phyloP scores from a whole-genome alignment of 2,113 vertebrate genomes.

The Pollachius pollachius region DNA sequence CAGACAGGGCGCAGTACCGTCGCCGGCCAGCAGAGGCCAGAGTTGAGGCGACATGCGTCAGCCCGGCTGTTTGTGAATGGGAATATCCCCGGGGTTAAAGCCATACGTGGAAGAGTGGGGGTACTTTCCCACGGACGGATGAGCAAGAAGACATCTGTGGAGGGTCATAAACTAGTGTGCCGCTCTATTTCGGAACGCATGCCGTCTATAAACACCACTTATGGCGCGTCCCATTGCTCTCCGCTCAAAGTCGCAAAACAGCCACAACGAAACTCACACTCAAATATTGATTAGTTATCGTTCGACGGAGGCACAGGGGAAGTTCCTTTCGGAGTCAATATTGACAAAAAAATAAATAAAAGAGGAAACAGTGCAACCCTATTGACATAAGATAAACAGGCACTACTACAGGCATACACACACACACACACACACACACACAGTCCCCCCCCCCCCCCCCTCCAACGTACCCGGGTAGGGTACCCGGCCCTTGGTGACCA shows the following conservation, averaged over 20 bases:
- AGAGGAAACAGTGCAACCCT: too few species aligned
- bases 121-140: constrained; percentile 34
- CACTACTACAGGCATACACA: too few species aligned
- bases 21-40: constrained; percentile 52
- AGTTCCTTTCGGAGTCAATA: too few species aligned
- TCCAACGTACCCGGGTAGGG: constrained; percentile 88
- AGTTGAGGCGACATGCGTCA: not conserved
- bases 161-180: constrained; percentile 26
- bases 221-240: not conserved
- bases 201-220: constrained; percentile 11
- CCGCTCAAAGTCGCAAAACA: not conserved
- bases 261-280: too few species aligned
- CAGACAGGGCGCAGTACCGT: constrained; percentile 25
- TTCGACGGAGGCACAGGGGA: too few species aligned
- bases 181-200: constrained; percentile 20
- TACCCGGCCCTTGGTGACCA: constrained; percentile 97
- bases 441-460: not conserved
- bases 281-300: too few species aligned
- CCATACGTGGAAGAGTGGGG: not conserved
- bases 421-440: not conserved
- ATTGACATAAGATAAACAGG: not conserved
- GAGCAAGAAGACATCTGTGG: constrained; percentile 30
- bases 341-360: too few species aligned
- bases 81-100: not conserved
- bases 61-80: not conserved